A percentile compares a stretch with the other conserved stretches of the same genome.
Evolutionary conservation across 2,797 vertebrate genomes (phyloP).

Genomic region (Apogon hyalosoma): DNA sequence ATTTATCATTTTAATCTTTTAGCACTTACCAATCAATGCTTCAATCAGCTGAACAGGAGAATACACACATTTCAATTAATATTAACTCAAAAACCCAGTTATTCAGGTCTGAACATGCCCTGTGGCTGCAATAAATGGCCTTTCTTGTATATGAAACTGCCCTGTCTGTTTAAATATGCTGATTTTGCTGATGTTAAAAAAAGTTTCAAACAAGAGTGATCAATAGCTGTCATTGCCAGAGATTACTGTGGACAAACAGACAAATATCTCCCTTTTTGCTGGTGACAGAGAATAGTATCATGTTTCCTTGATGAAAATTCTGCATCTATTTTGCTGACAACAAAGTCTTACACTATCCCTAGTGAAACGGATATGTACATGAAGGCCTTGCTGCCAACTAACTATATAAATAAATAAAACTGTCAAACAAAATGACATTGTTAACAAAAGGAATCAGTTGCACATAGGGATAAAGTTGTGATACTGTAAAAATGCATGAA

Average conservation of each 20-base stretch:
- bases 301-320: slow-evolving; percentile 47
- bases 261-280: slow-evolving; percentile 13
- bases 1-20: too few relatives aligned
- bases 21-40: too few relatives aligned
- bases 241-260: slow-evolving; percentile 4
- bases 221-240: slow-evolving; percentile 36
- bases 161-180: slow-evolving; percentile 39
- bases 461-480: slow-evolving; percentile 28
- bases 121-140: slow-evolving; percentile 19
- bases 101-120: slow-evolving; percentile 2
- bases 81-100: not conserved
- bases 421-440: slow-evolving; percentile 32
- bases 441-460: slow-evolving; percentile 34
- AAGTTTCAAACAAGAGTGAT: slow-evolving; percentile 44
- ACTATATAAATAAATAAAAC: slow-evolving; percentile 36
- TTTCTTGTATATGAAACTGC: slow-evolving; percentile 26
- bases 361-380: slow-evolving; percentile 36
- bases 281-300: slow-evolving; percentile 15
- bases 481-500: slow-evolving; percentile 10
- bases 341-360: slow-evolving; percentile 30
- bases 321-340: slow-evolving; percentile 37
- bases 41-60: not conserved
- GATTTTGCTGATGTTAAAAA: slow-evolving; percentile 21
- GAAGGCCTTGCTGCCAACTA: slow-evolving; percentile 28
- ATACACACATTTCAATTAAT: slow-evolving; percentile 4